phyloP scores from a whole-genome alignment of 2,888 invertebrate species.

The Pristionchus entomophagus region DNA sequence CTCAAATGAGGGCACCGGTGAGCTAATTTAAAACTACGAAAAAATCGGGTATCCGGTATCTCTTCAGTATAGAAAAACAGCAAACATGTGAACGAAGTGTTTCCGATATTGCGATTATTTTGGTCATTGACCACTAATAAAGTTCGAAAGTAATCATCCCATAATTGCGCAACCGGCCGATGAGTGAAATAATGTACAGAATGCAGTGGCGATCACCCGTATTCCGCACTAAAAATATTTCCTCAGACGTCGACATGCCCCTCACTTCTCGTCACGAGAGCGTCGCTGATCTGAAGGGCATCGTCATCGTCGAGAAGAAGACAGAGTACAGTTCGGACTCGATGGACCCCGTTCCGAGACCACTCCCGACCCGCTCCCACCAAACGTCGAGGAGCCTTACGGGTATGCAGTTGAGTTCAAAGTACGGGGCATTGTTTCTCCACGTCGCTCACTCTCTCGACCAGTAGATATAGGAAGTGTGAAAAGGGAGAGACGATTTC shows the following conservation, averaged over 20 bases:
- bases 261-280: constrained; percentile 45
- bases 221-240: not conserved
- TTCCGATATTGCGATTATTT: too few relatives aligned
- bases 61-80: too few relatives aligned
- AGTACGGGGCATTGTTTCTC: not conserved
- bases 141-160: too few relatives aligned
- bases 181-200: too few relatives aligned
- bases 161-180: too few relatives aligned
- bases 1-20: constrained; percentile 41
- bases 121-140: too few relatives aligned
- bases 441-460: not conserved
- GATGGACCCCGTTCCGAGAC: constrained; percentile 12
- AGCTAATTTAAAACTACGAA: not conserved
- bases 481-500: too few relatives aligned
- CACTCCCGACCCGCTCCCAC: not conserved
- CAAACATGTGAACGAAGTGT: too few relatives aligned
- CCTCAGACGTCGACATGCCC: constrained; percentile 43
- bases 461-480: too few relatives aligned
- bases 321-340: constrained; percentile 22
- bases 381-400: not conserved
- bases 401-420: not conserved
- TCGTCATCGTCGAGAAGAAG: constrained; percentile 31
- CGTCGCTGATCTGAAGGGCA: constrained; percentile 42
- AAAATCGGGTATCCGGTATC: not conserved
- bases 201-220: too few relatives aligned